A percentile compares a stretch with the other conserved stretches of the same genome.
Conservation (phyloP, 2,888 invertebrate species). For the Trichogramma evanescens region DNA sequence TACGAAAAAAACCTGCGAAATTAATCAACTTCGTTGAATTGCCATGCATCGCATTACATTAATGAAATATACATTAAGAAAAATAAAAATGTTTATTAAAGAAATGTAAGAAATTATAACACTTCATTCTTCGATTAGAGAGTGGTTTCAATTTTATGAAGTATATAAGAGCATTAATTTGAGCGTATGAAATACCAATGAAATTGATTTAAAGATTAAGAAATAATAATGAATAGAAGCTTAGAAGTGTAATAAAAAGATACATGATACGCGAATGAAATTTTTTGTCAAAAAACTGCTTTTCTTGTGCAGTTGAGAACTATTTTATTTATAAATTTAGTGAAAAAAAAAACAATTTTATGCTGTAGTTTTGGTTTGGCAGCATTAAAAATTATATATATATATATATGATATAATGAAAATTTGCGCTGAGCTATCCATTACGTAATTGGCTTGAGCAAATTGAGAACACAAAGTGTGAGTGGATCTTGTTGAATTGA, state of each 20-base stretch:
- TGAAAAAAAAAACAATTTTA: background rate
- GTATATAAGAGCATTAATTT: background rate
- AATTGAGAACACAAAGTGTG: too few relatives aligned
- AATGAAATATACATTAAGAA: constrained; percentile 2
- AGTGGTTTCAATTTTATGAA: constrained; percentile 17
- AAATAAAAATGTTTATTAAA: background rate
- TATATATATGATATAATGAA: background rate
- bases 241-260: constrained; percentile 8
- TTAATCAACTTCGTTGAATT: background rate
- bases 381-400: constrained; percentile 2
- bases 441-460: too few relatives aligned
- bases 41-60: background rate
- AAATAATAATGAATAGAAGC: constrained; percentile 1
- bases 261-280: constrained; percentile 8
- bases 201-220: constrained; percentile 2
- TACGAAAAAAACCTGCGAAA: background rate
- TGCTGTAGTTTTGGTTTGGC: constrained; percentile 8
- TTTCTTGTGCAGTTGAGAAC: constrained; percentile 19
- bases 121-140: constrained; percentile 2
- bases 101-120: background rate
- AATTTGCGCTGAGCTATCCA: too few relatives aligned
- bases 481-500: too few relatives aligned
- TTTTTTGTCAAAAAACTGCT: constrained; percentile 13
- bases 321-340: constrained; percentile 25
- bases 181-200: background rate